phyloP scores from a whole-genome alignment of 1,140 invertebrate species.

The Doryteuthis pealeii region DNA sequence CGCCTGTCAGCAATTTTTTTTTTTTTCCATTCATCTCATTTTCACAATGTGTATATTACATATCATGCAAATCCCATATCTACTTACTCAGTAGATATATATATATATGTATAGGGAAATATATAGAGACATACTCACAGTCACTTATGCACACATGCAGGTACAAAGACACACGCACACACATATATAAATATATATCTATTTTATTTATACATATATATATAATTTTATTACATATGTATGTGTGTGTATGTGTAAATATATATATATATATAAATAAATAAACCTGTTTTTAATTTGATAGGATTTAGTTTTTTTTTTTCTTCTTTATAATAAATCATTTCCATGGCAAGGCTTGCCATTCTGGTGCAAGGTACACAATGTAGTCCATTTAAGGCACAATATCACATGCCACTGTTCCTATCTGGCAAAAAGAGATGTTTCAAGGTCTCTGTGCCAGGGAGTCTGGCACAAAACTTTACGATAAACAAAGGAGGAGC shows the following conservation, averaged over 20 bases:
- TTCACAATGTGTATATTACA: no score
- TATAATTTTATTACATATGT: not conserved
- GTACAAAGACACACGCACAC: not conserved
- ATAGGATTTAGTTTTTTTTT: not conserved
- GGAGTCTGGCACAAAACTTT: slow-evolving; percentile 14
- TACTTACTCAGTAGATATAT: not conserved
- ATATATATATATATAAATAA: slow-evolving; percentile 3
- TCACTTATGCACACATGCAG: not conserved
- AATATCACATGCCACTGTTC: slow-evolving; percentile 16
- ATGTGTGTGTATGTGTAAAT: not conserved
- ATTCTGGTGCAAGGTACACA: slow-evolving; percentile 13
- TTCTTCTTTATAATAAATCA: no score
- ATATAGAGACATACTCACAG: not conserved
- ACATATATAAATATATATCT: slow-evolving; percentile 2
- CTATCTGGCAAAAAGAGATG: slow-evolving; percentile 16
- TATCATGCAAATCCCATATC: not conserved
- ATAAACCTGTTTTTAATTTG: not conserved
- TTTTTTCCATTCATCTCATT: no score
- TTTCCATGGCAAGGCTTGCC: not conserved
- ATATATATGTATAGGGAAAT: not conserved
- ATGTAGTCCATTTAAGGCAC: slow-evolving; percentile 12
- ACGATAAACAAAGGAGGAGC: slow-evolving; percentile 4
- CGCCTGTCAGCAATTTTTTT: no score
- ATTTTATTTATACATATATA: slow-evolving; percentile 4
- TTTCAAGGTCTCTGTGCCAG: slow-evolving; percentile 5